Evolutionary conservation across 2,797 vertebrate genomes (phyloP), one percentile per base, ranked within the genome.

Genomic region (Setipinna tenuifilis): DNA sequence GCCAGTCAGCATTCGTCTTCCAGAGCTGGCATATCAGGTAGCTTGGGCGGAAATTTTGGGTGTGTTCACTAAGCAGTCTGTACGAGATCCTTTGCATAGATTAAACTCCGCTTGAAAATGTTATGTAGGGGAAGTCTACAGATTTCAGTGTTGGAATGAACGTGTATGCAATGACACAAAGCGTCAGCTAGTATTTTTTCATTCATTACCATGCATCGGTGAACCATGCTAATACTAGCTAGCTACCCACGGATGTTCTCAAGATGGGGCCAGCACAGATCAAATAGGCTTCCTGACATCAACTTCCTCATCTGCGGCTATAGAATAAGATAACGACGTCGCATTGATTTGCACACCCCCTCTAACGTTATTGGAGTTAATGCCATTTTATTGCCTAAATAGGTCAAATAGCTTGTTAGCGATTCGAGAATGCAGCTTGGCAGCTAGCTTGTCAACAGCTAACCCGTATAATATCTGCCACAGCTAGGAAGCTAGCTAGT

Each of bases 381-480:
- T 75, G 10, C 5, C 68, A 75, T 28, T 75, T 75, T 41, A 75
- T 75, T 75, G 31, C 14, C 31, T 35, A 75, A 75, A 75, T 41
- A 54, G 62, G 62, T 25, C 23, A 23, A 44, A 84, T 10, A 84
- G 46, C 84, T 6, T 86, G 50, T 82, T 83, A 80, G 50, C 83
- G 50, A 2, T 54, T 65, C 23, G 78, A 81, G 19, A 28, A 68
- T 68, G 84, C 85, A 84, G 62, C 86, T 59, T 59, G 83, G 87
- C 84, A 91, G 91, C 90, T 89, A 90, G 35, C 85, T 88, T 86
- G 83, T 46, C 85, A 65, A 80, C 82, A 86, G 81, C 88, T 28
- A 90, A 91, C 91, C 91, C 91, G 89, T 86, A 61, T 23, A 82
- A 86, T 90, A 89, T 84, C 89, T 88, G 92, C 91, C 84, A 89